phyloP scores from a whole-genome alignment of 2,113 vertebrate genomes.

The Maccullochella peelii region DNA sequence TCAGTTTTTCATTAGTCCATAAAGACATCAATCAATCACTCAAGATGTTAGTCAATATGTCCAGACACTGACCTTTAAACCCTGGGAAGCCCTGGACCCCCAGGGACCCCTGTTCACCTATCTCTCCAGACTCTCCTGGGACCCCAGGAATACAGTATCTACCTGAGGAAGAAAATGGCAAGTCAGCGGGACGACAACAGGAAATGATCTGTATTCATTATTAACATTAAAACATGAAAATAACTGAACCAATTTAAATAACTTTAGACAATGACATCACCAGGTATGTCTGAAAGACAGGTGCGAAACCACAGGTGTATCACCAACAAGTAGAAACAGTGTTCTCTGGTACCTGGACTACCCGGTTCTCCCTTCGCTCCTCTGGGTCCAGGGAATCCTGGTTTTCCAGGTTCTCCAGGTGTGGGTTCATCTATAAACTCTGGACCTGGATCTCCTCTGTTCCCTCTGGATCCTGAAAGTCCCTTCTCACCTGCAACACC shows the following conservation, averaged over 20 bases:
- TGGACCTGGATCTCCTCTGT: constrained; percentile 74
- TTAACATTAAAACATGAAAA: not conserved
- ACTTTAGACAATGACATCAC: not conserved
- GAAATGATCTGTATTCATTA: not conserved
- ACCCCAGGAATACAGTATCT: constrained; percentile 71
- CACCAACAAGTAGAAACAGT: not conserved
- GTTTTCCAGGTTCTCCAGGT: constrained; percentile 81
- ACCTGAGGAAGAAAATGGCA: constrained; percentile 57
- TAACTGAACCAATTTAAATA: not conserved
- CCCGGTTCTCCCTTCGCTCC: constrained; percentile 73
- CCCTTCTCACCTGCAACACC: constrained; percentile 77
- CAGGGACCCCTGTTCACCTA: constrained; percentile 63
- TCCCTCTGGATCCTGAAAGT: constrained; percentile 79
- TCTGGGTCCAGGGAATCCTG: constrained; percentile 55
- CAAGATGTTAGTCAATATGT: not conserved
- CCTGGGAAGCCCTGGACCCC: constrained; percentile 68
- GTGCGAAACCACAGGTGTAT: not conserved
- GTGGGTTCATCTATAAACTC: not conserved
- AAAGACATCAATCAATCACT: not conserved
- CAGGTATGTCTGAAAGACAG: not conserved
- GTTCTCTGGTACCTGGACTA: constrained; percentile 57
- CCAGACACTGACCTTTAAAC: constrained; percentile 70
- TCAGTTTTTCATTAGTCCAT: not conserved
- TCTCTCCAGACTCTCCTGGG: constrained; percentile 63
- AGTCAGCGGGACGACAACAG: not conserved